Percentiles rank a stretch among this genome's conserved stretches.
These are phyloP conservation scores for Papilio glaucus DNA, from an alignment of 1,140 invertebrate genomes.

Conservation along the genomic window DNA sequence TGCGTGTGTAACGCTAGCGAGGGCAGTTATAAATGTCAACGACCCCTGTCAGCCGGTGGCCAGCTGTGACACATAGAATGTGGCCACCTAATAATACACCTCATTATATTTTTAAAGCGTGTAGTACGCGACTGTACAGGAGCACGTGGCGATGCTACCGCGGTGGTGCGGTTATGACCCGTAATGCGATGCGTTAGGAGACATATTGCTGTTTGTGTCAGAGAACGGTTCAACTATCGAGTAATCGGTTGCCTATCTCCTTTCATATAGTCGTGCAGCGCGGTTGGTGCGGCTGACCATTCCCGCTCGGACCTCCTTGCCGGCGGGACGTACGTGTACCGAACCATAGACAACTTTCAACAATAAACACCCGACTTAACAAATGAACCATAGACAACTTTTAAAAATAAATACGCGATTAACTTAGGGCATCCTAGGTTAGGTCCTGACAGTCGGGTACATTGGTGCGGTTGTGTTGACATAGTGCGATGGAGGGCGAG, in stretches of 20 bases:
- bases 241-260: slow-evolving; percentile 48
- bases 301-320: slow-evolving; percentile 49
- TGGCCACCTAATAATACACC: slow-evolving; percentile 29
- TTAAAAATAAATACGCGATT: no score
- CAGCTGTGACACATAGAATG: slow-evolving; percentile 23
- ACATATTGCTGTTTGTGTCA: slow-evolving; percentile 32
- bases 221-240: slow-evolving; percentile 45
- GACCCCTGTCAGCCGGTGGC: slow-evolving; percentile 23
- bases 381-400: not conserved
- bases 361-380: slow-evolving; percentile 1
- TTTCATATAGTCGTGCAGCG: slow-evolving; percentile 48
- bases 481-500: slow-evolving; percentile 52
- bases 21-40: slow-evolving; percentile 27
- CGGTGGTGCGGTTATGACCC: slow-evolving; percentile 13
- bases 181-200: slow-evolving; percentile 31
- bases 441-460: not conserved
- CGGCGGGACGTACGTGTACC: slow-evolving; percentile 49
- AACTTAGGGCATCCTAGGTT: not conserved
- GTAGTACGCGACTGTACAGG: slow-evolving; percentile 25
- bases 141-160: slow-evolving; percentile 46
- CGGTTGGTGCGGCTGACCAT: slow-evolving; percentile 41
- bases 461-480: not conserved
- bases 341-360: not conserved
- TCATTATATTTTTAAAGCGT: slow-evolving; percentile 27
- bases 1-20: slow-evolving; percentile 9